These are phyloP conservation scores for Aleiodes testaceus DNA, from an alignment of 2,888 invertebrate species.

Conservation along the genomic window DNA sequence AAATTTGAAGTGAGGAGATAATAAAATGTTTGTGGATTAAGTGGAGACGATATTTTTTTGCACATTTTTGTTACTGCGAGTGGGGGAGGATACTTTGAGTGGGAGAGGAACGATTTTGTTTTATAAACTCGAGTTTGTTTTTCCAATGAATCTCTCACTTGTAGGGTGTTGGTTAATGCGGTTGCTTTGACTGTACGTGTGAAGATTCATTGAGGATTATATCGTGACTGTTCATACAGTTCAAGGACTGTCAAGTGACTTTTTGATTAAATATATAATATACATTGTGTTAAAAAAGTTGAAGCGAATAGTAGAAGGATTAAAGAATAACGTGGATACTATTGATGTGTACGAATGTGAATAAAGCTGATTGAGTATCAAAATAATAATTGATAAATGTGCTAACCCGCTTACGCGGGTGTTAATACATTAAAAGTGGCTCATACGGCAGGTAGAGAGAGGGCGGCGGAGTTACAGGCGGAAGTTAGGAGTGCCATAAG, in stretches of 20 bases:
- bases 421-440: conserved; percentile 64
- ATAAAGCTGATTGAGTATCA: not conserved
- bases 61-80: not conserved
- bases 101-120: conserved; percentile 14
- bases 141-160: conserved; percentile 17
- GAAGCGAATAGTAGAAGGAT: not conserved
- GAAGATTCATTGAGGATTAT: not conserved
- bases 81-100: conserved; percentile 10
- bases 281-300: not conserved
- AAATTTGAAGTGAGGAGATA: not conserved
- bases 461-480: conserved; percentile 68
- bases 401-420: conserved; percentile 57
- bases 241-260: conserved; percentile 18
- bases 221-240: conserved; percentile 2
- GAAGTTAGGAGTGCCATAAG: conserved; percentile 70
- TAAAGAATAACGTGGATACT: not conserved
- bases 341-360: conserved; percentile 1
- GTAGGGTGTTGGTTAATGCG: not conserved
- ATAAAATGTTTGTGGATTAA: conserved; percentile 1
- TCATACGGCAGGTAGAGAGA: conserved; percentile 66
- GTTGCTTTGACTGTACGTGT: not conserved
- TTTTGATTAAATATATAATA: not conserved
- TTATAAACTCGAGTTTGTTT: conserved; percentile 22
- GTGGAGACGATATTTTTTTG: conserved; percentile 11
- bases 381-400: conserved; percentile 8